These are phyloP conservation scores for Mixornis gularis DNA, from an alignment of 2,113 vertebrate genomes.

Conservation along the genomic window DNA sequence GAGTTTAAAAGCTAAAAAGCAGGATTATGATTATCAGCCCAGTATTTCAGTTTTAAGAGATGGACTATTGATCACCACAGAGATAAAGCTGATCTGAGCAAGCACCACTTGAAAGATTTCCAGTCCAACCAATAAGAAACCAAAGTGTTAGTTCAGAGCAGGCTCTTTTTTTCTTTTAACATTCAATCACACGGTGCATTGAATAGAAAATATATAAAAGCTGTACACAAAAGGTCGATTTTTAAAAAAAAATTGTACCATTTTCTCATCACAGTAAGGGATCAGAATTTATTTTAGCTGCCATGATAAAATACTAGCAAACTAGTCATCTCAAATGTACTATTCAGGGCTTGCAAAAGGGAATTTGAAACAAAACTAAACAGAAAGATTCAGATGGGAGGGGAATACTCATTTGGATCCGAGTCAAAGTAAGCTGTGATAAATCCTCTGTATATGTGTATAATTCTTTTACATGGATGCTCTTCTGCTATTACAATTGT, in stretches of 20 bases:
- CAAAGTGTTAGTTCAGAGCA: neutral
- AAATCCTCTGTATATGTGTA: neutral
- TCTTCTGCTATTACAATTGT: neutral
- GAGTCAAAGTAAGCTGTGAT: neutral
- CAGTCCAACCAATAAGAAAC: neutral
- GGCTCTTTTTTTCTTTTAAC: neutral
- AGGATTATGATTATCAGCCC: conserved; percentile 43
- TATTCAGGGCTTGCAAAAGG: neutral
- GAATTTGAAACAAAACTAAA: neutral
- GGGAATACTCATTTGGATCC: neutral
- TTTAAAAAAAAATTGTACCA: neutral
- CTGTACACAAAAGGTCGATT: neutral
- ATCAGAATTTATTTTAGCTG: neutral
- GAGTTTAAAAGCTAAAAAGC: conserved; percentile 42
- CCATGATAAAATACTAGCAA: neutral
- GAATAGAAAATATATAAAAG: neutral
- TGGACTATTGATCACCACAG: neutral
- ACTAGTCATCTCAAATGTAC: neutral
- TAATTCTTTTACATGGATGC: neutral
- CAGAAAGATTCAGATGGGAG: neutral
- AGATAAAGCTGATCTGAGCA: neutral
- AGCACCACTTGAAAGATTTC: neutral
- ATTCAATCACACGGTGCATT: neutral
- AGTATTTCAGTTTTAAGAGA: conserved; percentile 25
- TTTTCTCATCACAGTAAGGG: neutral